phyloP scores from a whole-genome alignment of 1,140 invertebrate genomes.

The Drosophila simulans region DNA sequence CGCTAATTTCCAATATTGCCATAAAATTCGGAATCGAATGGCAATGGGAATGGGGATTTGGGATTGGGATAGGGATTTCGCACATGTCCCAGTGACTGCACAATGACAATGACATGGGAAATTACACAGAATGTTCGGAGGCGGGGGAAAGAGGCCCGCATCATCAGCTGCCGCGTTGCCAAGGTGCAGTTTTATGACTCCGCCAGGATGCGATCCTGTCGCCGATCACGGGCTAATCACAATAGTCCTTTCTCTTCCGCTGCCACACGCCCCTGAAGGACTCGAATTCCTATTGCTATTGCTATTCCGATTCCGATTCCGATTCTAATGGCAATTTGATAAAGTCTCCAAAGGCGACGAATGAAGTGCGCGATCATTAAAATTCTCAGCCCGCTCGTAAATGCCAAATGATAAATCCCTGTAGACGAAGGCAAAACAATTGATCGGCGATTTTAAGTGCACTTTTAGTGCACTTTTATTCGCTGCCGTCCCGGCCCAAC shows the following conservation, averaged over 20 bases:
- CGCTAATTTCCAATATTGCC: constrained; percentile 60
- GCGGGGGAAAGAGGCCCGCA: constrained; percentile 20
- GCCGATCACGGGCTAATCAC: constrained; percentile 37
- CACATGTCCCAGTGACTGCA: constrained; percentile 40
- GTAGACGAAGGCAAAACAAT: constrained; percentile 8
- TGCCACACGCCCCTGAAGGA: constrained; percentile 36
- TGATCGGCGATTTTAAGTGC: constrained; percentile 1
- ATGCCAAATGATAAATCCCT: constrained; percentile 28
- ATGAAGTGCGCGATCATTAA: constrained; percentile 31
- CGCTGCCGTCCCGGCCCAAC: background rate
- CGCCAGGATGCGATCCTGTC: background rate
- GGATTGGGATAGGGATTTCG: constrained; percentile 11
- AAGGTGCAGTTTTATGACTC: constrained; percentile 50
- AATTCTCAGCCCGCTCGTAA: constrained; percentile 40
- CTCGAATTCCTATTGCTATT: too few relatives aligned
- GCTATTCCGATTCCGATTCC: background rate
- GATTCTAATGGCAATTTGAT: constrained; percentile 48
- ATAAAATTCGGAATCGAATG: constrained; percentile 6
- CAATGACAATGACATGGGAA: constrained; percentile 41
- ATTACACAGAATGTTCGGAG: background rate
- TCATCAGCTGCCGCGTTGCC: constrained; percentile 33
- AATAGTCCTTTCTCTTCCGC: constrained; percentile 21
- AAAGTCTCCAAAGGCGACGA: constrained; percentile 20
- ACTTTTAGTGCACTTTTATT: constrained; percentile 18
- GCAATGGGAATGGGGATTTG: background rate